Base-by-base conservation (phyloP, 2,797 vertebrate genomes). In the Cetoscarus ocellatus region DNA sequence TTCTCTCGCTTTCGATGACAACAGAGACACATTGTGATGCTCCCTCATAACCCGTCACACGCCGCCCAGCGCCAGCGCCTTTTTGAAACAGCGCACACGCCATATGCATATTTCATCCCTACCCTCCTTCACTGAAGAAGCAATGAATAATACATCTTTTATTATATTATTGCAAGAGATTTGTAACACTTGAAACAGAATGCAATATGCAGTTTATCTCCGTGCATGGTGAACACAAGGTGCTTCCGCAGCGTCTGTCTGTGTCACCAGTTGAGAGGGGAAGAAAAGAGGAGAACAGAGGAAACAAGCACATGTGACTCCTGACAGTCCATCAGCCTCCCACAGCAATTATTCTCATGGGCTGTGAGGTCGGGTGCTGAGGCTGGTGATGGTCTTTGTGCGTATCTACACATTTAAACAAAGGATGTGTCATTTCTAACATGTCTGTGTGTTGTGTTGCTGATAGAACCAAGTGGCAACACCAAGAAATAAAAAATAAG, bases 121-220 rank as follows among this genome's bases (percentile, higher is more conserved):
- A 13, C 52, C 47, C 55, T 70, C 52, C 49, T 56, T 82, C 77
- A 83, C 65, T 65, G 81, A 82, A 83, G 83, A 76, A 64, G 72
- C 64, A 52, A 92, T 94, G 82, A 94, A 93, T 93, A 89, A 94
- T 92, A 88, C 89, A 93, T 93, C 45, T 89, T 90, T 91, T 90
- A 90, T 88, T 84, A 91, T 92, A 93, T 94, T 93, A 92, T 91
- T 93, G 91, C 88, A 90, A 87, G 74, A 90, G 85, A 91, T 92
- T 92, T 92, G 91, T 91, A 91, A 92, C 87, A 90, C 90, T 92
- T 93, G 91, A 94, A 93, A 93, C 86, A 70, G 88, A 94, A 93
- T 93, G 83, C 82, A 88, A 85, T 87, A 90, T 92, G 86, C 73
- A 88, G 86, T 92, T 91, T 92, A 91, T 93, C 89, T 80, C 85